Evolutionary conservation across 2,888 invertebrate genomes (phyloP), one percentile per base, ranked within the genome.

Genomic region (Xestobium rufovillosum): DNA sequence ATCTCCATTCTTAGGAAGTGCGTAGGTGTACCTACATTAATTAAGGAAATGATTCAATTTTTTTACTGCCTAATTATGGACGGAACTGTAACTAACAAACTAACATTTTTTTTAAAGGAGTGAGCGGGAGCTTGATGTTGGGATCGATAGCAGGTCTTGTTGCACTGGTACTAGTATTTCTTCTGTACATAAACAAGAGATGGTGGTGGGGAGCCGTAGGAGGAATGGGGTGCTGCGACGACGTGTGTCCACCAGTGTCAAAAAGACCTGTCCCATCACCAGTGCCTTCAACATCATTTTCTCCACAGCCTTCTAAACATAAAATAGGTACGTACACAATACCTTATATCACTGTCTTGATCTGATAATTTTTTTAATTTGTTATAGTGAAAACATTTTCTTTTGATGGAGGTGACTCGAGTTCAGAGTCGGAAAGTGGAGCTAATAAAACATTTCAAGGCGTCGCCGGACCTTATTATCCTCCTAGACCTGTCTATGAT

Each of bases 121-220:
- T 80, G 66, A 90, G 90, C 72, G 85, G 89, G 55, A 83, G 87
- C 55, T 87, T 88, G n/a, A 38, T 57, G 60, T 75, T 92, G 63
- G 89, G 88, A 57, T 88, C 85, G 44, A 81, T 90, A 54, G 85
- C 83, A 44, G 87, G 84, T 45, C 80, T 91, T 60, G 80, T 90
- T 36, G 80, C 81, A 13, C 71, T 91, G 42, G 73, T 92, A 50
- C 71, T 92, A 54, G 80, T 91, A 47, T 76, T 91, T 56, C 80
- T 90, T 55, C 73, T 92, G 49, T 92, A 91, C 69, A 75, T 92
- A 49, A 87, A 87, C 60, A 70, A 82, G 60, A 82, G 83, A 66
- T 72, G 83, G 65, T 71, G 77, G 57, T 80, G 81, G 57, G 80
- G 78, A 59, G 72, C 72, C 45, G 67, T 72, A 42, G 74, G 72